Evolutionary conservation across 2,113 vertebrate genomes (phyloP).

Genomic region (Marmota flaviventris): DNA sequence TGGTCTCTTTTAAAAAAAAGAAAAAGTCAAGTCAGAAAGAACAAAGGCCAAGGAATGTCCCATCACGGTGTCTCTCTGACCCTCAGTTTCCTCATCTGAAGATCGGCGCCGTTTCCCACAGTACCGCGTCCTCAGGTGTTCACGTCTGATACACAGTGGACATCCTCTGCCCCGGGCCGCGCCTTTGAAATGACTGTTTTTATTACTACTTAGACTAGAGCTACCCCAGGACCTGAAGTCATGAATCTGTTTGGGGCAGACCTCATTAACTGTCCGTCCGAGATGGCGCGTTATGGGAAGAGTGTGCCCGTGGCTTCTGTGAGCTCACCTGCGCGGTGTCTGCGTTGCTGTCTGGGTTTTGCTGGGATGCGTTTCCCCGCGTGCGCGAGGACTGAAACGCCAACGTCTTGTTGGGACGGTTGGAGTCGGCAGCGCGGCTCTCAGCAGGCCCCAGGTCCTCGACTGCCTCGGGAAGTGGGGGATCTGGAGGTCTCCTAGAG

Average conservation of each 20-base stretch:
- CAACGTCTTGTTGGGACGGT: neutral
- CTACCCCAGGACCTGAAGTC: constrained; percentile 23
- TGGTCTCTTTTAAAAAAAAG: neutral
- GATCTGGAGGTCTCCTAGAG: neutral
- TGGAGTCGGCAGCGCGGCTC: neutral
- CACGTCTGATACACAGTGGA: neutral
- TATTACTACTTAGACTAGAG: constrained; percentile 49
- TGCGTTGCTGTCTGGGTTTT: neutral
- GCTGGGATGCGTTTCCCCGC: neutral
- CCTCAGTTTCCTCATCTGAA: constrained; percentile 21
- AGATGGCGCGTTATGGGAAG: neutral
- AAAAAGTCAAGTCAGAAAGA: neutral
- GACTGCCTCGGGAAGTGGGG: neutral
- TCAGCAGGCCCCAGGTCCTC: neutral
- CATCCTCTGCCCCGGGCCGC: too few relatives aligned
- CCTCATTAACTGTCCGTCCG: constrained; percentile 56
- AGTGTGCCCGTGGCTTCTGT: neutral
- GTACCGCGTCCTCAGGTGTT: neutral
- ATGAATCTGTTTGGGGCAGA: constrained; percentile 46
- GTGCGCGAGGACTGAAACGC: neutral
- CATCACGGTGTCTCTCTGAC: neutral
- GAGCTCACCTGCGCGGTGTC: neutral
- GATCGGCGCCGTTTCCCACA: neutral
- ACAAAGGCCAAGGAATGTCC: neutral
- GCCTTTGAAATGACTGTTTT: neutral